phyloP scores from a whole-genome alignment of 2,113 vertebrate genomes.

The Vidua macroura region DNA sequence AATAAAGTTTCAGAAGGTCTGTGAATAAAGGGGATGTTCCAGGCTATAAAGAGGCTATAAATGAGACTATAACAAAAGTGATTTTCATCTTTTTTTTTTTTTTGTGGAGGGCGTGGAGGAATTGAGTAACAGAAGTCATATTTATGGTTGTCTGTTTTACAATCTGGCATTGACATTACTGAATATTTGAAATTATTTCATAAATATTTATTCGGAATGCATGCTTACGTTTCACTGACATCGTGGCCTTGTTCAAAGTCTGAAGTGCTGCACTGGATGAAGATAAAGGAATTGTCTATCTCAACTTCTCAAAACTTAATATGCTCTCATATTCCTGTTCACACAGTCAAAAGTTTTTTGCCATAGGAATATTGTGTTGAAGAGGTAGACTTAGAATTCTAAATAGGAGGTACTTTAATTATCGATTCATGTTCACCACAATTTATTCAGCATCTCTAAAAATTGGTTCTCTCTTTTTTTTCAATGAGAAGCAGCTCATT shows the following conservation, averaged over 20 bases:
- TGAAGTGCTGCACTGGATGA: not conserved
- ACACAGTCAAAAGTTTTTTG: not conserved
- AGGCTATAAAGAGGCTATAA: not conserved
- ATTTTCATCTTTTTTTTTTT: not conserved
- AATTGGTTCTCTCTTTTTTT: not conserved
- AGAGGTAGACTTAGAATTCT: not conserved
- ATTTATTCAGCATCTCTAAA: not conserved
- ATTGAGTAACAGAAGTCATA: not conserved
- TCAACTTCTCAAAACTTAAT: not conserved
- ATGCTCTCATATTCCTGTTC: not conserved
- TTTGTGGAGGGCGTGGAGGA: not conserved
- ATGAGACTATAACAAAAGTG: not conserved
- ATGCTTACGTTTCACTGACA: not conserved
- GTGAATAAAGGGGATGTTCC: not conserved
- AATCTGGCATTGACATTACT: not conserved
- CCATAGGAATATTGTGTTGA: accelerated
- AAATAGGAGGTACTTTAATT: not conserved
- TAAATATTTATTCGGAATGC: not conserved
- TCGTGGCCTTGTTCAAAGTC: not conserved
- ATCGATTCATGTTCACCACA: not conserved
- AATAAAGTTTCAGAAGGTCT: not conserved
- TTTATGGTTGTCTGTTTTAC: not conserved
- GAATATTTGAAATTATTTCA: not conserved
- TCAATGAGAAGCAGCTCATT: not conserved
- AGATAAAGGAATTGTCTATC: not conserved